phyloP scores from a whole-genome alignment of 30 jellyfish, hydroid and myxozoan genomes.

The Catostylus mosaicus region DNA sequence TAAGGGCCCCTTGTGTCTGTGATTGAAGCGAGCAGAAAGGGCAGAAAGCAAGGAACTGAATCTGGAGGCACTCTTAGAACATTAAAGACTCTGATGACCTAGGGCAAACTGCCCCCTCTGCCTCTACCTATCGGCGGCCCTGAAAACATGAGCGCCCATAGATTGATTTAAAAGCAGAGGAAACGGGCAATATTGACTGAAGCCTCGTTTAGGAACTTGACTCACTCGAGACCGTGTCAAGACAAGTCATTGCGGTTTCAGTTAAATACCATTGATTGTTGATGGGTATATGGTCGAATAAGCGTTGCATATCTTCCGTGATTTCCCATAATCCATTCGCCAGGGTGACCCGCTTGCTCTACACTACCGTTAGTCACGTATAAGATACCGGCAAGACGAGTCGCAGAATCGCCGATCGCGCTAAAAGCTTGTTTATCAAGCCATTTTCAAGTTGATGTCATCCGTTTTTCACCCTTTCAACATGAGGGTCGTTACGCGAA shows the following conservation, averaged over 20 bases:
- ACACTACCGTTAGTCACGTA: constrained; percentile 12
- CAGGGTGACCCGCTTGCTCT: constrained; percentile 39
- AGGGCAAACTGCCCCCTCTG: no score
- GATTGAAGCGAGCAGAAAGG: no score
- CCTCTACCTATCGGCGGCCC: no score
- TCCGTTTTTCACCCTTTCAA: constrained; percentile 2
- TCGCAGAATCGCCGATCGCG: not conserved
- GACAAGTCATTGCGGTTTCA: constrained; percentile 47
- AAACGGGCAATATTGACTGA: not conserved
- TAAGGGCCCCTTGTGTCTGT: no score
- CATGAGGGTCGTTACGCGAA: constrained; percentile 52
- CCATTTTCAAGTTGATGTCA: not conserved
- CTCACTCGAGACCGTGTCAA: constrained; percentile 11
- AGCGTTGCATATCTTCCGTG: constrained; percentile 31
- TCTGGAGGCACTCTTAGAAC: no score
- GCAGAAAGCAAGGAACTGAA: no score
- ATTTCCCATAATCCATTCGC: constrained; percentile 11
- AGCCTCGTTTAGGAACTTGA: constrained; percentile 34
- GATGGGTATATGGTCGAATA: constrained; percentile 21
- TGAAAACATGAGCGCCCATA: no score
- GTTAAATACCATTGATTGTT: constrained; percentile 21
- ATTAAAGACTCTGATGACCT: no score
- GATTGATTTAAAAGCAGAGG: no score
- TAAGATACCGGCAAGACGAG: constrained; percentile 21
- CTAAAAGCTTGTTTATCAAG: not conserved